A percentile compares a stretch with the other conserved stretches of the same genome.
Conservation (phyloP, 1,140 invertebrate species). For the Caenorhabditis remanei region DNA sequence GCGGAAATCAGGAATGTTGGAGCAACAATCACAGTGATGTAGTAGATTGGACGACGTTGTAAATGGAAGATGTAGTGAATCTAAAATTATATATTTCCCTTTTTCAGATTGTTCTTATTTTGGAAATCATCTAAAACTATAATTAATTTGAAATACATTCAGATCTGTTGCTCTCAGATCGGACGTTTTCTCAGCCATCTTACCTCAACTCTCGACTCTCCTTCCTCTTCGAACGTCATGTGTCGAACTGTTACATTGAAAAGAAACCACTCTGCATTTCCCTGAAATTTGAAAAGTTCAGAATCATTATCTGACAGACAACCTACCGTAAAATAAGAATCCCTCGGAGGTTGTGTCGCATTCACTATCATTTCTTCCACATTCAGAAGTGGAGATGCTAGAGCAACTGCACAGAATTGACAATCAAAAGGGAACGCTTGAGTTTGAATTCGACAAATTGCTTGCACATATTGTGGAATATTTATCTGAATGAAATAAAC, state of each 20-base stretch:
- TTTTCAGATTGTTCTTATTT: too few relatives aligned
- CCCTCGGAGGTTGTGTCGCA: constrained; percentile 61
- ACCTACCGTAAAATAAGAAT: constrained; percentile 64
- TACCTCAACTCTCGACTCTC: constrained; percentile 64
- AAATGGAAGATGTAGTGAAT: constrained; percentile 71
- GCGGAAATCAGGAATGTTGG: constrained; percentile 71
- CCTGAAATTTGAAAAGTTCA: constrained; percentile 60
- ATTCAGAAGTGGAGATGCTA: constrained; percentile 74
- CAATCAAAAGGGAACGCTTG: constrained; percentile 65
- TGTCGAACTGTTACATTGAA: constrained; percentile 75
- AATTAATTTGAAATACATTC: too few relatives aligned
- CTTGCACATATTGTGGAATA: constrained; percentile 73
- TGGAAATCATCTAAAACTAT: too few relatives aligned
- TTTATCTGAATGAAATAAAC: constrained; percentile 71
- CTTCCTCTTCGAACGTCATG: constrained; percentile 72
- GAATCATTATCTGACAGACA: not conserved
- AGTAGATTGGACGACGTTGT: constrained; percentile 71
- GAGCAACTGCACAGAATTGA: constrained; percentile 75
- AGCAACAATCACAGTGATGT: constrained; percentile 71
- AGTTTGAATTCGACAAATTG: constrained; percentile 68
- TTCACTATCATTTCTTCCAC: constrained; percentile 74
- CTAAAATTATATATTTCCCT: not conserved
- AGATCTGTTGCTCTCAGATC: not conserved
- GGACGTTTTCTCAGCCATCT: not conserved
- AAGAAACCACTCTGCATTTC: constrained; percentile 72